phyloP scores from a whole-genome alignment of 2,888 invertebrate species.

The Calameuta filiformis region DNA sequence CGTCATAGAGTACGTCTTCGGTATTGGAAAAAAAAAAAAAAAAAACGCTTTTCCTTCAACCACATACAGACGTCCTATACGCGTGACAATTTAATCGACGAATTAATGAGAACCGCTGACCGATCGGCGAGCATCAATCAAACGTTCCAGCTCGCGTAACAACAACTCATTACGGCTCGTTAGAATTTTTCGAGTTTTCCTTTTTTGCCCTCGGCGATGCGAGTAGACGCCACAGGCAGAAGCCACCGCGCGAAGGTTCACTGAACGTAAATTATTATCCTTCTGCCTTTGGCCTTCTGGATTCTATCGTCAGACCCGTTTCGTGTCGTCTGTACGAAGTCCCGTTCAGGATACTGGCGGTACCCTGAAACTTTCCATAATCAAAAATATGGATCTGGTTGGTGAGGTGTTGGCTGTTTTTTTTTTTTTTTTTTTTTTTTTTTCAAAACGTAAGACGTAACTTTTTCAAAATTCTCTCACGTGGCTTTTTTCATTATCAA shows the following conservation, averaged over 20 bases:
- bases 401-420: background rate
- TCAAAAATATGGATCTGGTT: background rate
- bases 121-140: conserved; percentile 19
- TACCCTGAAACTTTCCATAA: background rate
- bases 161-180: conserved; percentile 20
- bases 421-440: background rate
- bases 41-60: background rate
- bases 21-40: no score
- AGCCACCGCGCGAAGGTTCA: background rate
- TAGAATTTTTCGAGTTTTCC: conserved; percentile 10
- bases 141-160: conserved; percentile 9
- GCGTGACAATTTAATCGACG: conserved; percentile 23
- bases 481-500: background rate
- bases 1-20: background rate
- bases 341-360: background rate
- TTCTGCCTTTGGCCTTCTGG: background rate
- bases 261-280: background rate
- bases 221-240: background rate
- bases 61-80: background rate
- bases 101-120: conserved; percentile 23
- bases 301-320: background rate
- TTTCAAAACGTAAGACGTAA: background rate
- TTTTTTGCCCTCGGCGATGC: conserved; percentile 1
- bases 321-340: background rate
- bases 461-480: background rate